These are phyloP conservation scores for Berghia stephanieae DNA, from an alignment of 1,140 invertebrate genomes.

Conservation along the genomic window DNA sequence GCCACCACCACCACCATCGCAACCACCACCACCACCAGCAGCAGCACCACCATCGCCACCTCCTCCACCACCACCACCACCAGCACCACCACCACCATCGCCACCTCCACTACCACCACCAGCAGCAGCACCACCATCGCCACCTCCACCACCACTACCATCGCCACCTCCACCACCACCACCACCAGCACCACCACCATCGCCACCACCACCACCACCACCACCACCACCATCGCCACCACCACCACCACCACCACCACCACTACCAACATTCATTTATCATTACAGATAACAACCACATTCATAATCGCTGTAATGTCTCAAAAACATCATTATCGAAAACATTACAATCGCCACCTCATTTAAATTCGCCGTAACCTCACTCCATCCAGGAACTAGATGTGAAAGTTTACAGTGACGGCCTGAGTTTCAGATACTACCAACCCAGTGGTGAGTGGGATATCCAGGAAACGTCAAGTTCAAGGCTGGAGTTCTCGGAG, in stretches of 20 bases:
- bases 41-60: conserved; percentile 7
- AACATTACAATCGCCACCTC: no score
- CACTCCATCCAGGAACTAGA: no score
- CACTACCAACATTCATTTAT: no score
- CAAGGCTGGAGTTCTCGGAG: no score
- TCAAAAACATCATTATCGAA: no score
- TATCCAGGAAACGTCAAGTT: no score
- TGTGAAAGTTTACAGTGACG: no score
- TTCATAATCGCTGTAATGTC: no score
- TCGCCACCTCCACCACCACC: background rate
- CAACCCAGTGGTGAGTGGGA: no score
- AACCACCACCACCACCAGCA: conserved; percentile 8
- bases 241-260: conserved; percentile 9
- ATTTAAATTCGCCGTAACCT: no score
- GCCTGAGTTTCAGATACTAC: no score
- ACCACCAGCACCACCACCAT: conserved; percentile 8
- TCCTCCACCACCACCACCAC: background rate
- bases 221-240: conserved; percentile 7
- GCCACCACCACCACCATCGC: background rate
- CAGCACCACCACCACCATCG: conserved; percentile 1
- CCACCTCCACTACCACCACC: background rate
- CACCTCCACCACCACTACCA: conserved; percentile 1
- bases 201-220: conserved; percentile 3
- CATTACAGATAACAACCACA: no score
- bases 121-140: background rate